phyloP scores from a whole-genome alignment of 2,113 vertebrate genomes.

The Anser cygnoides region DNA sequence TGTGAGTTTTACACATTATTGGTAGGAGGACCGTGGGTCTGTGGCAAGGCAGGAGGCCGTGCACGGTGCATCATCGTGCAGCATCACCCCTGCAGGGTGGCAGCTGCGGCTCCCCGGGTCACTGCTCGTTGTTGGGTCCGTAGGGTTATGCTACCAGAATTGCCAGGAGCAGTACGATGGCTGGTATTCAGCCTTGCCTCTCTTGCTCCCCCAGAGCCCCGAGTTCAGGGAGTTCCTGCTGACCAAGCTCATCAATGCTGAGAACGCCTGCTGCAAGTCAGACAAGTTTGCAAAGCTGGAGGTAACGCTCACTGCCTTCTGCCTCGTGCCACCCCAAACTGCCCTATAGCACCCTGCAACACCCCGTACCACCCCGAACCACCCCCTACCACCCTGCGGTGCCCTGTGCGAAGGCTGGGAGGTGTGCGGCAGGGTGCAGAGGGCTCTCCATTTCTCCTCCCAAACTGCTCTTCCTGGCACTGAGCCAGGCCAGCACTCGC shows the following conservation, averaged over 20 bases:
- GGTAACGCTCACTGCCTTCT: conserved; percentile 70
- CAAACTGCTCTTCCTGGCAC: not conserved
- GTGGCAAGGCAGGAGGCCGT: fast-evolving
- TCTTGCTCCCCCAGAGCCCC: conserved; percentile 74
- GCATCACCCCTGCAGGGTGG: fast-evolving
- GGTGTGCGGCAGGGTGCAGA: not conserved
- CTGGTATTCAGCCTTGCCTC: not conserved
- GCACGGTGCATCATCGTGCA: not conserved
- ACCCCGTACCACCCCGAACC: not conserved
- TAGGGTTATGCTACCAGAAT: not conserved
- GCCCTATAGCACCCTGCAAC: too few species aligned
- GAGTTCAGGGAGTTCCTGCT: conserved; percentile 96
- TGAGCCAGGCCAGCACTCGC: not conserved
- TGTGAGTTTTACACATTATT: fast-evolving
- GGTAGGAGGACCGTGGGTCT: not conserved
- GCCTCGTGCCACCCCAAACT: not conserved
- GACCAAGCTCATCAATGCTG: conserved; percentile 94
- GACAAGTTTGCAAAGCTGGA: conserved; percentile 95
- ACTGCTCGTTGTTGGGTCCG: fast-evolving
- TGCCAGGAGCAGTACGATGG: fast-evolving
- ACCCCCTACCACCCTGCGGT: too few species aligned
- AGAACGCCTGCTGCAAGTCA: conserved; percentile 92
- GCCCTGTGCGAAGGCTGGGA: not conserved
- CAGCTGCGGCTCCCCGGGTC: not conserved
- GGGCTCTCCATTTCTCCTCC: too few species aligned